A percentile compares a stretch with the other conserved stretches of the same genome.
These are phyloP conservation scores for Monoplex corrugatus DNA, from an alignment of 2,888 invertebrate genomes.

Conservation along the genomic window DNA sequence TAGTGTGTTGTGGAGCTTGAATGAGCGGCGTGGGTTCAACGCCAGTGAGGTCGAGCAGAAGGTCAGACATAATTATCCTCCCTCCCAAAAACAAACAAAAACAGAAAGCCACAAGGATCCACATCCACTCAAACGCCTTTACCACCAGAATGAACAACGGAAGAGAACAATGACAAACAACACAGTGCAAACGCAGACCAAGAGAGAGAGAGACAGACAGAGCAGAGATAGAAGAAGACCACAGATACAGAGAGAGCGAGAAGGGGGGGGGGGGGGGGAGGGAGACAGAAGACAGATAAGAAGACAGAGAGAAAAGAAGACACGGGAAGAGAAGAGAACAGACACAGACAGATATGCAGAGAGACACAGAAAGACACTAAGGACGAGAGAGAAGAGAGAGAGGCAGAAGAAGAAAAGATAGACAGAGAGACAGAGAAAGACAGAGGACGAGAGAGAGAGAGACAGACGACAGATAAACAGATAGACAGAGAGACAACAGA, in stretches of 20 bases:
- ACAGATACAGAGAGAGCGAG: conserved; percentile 32
- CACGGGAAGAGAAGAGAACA: background rate
- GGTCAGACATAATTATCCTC: too few species aligned
- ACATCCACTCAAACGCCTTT: too few species aligned
- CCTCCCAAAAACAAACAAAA: too few species aligned
- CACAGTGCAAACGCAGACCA: too few species aligned
- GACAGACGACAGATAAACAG: background rate
- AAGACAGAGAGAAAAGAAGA: background rate
- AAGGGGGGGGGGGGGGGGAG: too few species aligned
- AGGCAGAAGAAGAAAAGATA: background rate
- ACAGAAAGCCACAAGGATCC: too few species aligned
- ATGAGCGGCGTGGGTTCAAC: too few species aligned
- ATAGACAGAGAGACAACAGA: background rate
- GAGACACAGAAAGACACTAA: background rate
- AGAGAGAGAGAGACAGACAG: too few species aligned
- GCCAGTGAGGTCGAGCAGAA: too few species aligned
- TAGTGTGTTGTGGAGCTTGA: too few species aligned
- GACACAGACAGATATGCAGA: background rate
- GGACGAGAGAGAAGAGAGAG: background rate
- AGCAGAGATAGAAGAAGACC: conserved; percentile 9
- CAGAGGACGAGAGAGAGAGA: background rate
- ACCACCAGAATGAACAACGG: too few species aligned
- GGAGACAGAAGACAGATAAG: background rate
- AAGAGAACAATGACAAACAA: too few species aligned
- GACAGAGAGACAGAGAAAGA: background rate